Base-by-base conservation (phyloP, 30 jellyfish, hydroid and myxozoan species). In the Phacellophora camtschatica region DNA sequence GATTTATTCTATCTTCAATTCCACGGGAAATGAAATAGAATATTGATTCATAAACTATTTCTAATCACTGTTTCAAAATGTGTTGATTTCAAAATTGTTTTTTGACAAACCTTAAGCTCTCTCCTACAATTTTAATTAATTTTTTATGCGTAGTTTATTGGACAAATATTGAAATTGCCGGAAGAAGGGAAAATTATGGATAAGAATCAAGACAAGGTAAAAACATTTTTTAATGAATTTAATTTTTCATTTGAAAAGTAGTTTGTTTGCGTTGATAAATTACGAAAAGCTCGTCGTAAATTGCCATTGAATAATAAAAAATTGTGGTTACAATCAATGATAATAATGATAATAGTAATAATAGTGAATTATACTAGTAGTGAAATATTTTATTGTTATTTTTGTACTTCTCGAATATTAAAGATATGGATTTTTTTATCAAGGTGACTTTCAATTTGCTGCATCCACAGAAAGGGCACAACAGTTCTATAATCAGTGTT, bases 121-220 rank as follows among this genome's bases (percentile, higher is more conserved):
- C n/a, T 46, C 20, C 61, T 46, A 15, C 2, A 27, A n/a, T 28
- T 0, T 50, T 7, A 34, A 3, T 36, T n/a, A 4, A 24, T 2
- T 12, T 66, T 20, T 28, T 27, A 58, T 61, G 32, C 74, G 16
- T 31, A 84, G 95, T 70, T 84, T 0, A 64, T 84, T 57, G 96
- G 93, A 16, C 96, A 87, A 71, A 61, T 87, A 2, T 32, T 87
- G 27, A 53, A 69, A 27, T 45, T 87, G 46, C 96, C 96, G 4
- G 72, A 23, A 0, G 50, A 85, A 15, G 84, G 71, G 15, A 68
- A 73, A 6, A 22, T 24, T 11, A 39, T 5, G 69, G 33, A 19
- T 13, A 15, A 16, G 89, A 54, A 33, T 29, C 66, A 7, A 20
- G 80, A 77, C 18, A 74, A 84, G 95, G 95, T 84, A 20, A 35